phyloP scores from a whole-genome alignment of 2,888 invertebrate species.

The Coleophora deauratella region DNA sequence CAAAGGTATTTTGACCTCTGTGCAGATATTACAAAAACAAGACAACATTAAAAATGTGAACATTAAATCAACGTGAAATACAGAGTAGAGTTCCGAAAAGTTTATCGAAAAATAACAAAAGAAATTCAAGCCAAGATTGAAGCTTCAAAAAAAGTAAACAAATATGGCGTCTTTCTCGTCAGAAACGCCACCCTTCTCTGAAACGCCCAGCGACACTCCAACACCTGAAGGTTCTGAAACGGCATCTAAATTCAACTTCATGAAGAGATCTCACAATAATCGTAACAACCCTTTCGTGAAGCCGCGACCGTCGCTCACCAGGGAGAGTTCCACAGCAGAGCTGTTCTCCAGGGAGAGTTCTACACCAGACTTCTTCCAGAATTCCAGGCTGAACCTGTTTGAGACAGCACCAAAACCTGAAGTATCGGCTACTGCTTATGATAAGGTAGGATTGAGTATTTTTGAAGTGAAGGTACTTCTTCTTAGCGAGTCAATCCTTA shows the following conservation, averaged over 20 bases:
- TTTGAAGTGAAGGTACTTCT: too few relatives aligned
- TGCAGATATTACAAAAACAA: too few relatives aligned
- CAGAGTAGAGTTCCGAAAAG: neutral
- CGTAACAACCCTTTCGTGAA: conserved; percentile 59
- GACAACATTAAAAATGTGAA: neutral
- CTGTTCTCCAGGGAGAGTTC: conserved; percentile 58
- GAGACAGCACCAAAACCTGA: conserved; percentile 61
- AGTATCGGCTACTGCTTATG: conserved; percentile 24
- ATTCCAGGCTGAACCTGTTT: conserved; percentile 57
- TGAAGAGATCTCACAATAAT: conserved; percentile 42
- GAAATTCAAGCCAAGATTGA: too few relatives aligned
- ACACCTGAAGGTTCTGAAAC: conserved; percentile 33
- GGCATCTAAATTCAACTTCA: conserved; percentile 52
- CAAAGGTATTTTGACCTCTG: too few relatives aligned
- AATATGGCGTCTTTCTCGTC: conserved; percentile 23
- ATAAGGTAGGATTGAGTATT: conserved; percentile 34
- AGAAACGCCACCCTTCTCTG: conserved; percentile 30
- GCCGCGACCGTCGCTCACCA: conserved; percentile 47
- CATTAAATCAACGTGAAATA: neutral
- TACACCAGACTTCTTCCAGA: conserved; percentile 59
- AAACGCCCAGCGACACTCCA: conserved; percentile 39
- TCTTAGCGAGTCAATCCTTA: too few relatives aligned
- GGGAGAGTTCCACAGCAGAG: conserved; percentile 58
- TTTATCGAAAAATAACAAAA: too few relatives aligned
- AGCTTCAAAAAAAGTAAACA: too few relatives aligned